Base-by-base conservation (phyloP, 2,888 invertebrate species). In the Hemicrepidius hirtus region DNA sequence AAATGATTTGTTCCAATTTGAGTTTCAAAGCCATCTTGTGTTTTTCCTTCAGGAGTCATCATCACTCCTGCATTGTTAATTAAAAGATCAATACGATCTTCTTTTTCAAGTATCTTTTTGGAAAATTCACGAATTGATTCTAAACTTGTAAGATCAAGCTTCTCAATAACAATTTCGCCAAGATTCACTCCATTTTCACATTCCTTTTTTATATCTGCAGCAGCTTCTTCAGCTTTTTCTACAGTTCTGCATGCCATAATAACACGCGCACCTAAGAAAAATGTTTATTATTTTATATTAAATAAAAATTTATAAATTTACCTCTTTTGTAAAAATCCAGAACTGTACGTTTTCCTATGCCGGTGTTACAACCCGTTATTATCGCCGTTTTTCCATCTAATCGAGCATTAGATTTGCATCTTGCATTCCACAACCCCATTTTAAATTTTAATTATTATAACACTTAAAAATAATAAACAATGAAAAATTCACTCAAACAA, bases 51-150 rank as follows among this genome's bases (percentile, higher is more conserved):
- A 0, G 91, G 91, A 57, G 91, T 90, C 82, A 89, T 87, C 91
- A 92, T 91, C 0, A 93, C 88, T 0, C 93, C 93, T 6, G 92
- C 93, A 83, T 93, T 93, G 79, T 93, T 93, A 1, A 93, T 89
- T 0, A 93, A 86, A 69, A 93, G 87, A 78, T 93, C 89, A 7
- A 93, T 87, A 64, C 88, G 87, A 0, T 81, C 32, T 79, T 91
- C 88, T 4, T 85, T 87, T 28, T 84, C 81, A n/a, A 89, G 73
- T 59, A 88, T 79, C 12, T 79, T 80, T 55, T 81, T 75, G 2
- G 86, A 86, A 72, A 87, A 87, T 64, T 82, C 77, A 41, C 85
- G 79, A 0, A 88, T 83, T 0, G 87, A 87, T 16, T 79, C 75
- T 37, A 87, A 77, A 44, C 85, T 86, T 10, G 80, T 70, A 10